Evolutionary conservation across 2,888 invertebrate genomes (phyloP).

Genomic region (Lasius fuliginosus): DNA sequence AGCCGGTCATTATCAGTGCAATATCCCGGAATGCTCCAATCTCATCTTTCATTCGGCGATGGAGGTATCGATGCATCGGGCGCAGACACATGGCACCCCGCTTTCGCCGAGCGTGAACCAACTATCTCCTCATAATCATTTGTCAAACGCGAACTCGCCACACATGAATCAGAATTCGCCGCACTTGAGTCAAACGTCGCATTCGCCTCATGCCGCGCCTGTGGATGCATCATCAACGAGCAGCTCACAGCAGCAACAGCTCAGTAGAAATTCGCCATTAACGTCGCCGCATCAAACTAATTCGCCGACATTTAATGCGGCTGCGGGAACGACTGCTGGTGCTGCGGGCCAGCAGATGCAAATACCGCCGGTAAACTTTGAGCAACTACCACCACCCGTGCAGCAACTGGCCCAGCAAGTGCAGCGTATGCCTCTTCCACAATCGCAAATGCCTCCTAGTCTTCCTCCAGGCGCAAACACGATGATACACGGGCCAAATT

Average conservation of each 20-base stretch:
- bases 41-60: slow-evolving; percentile 80
- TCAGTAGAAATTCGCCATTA: slow-evolving; percentile 77
- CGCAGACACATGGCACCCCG: slow-evolving; percentile 82
- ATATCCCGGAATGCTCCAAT: slow-evolving; percentile 83
- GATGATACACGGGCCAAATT: slow-evolving; percentile 82
- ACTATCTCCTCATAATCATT: slow-evolving; percentile 75
- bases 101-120: slow-evolving; percentile 78
- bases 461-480: slow-evolving; percentile 83
- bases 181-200: slow-evolving; percentile 76
- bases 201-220: slow-evolving; percentile 76
- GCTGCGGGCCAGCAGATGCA: slow-evolving; percentile 69
- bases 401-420: slow-evolving; percentile 85
- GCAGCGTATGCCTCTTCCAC: slow-evolving; percentile 84
- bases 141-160: slow-evolving; percentile 76
- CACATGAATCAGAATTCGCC: slow-evolving; percentile 77
- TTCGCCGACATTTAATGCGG: slow-evolving; percentile 78
- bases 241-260: slow-evolving; percentile 68
- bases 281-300: slow-evolving; percentile 81
- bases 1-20: slow-evolving; percentile 88
- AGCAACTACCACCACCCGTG: slow-evolving; percentile 84
- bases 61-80: slow-evolving; percentile 82
- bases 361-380: slow-evolving; percentile 83
- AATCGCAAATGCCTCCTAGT: slow-evolving; percentile 80
- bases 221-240: slow-evolving; percentile 76
- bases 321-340: slow-evolving; percentile 8